Percentiles rank a stretch among this genome's conserved stretches.
These are phyloP conservation scores for Psammodynastes pulverulentus DNA, from an alignment of 2,113 vertebrate genomes.

Conservation along the genomic window DNA sequence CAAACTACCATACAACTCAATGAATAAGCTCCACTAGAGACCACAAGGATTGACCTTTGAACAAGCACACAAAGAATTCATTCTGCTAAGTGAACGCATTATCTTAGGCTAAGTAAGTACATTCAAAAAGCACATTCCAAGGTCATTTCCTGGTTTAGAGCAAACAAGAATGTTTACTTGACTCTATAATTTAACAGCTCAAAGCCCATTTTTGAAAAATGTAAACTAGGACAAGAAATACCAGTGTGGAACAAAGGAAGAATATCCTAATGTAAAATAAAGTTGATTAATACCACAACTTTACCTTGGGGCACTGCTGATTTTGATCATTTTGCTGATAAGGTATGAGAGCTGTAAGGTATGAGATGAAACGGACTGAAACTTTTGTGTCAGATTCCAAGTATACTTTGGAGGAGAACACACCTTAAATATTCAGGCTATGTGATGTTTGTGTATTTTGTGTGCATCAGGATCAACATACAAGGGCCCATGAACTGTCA, in stretches of 20 bases:
- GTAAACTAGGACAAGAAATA: not conserved
- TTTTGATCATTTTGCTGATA: not conserved
- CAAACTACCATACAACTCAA: too few species aligned
- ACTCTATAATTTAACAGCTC: conserved; percentile 9
- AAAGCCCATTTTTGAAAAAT: conserved; percentile 11
- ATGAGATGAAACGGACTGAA: not conserved
- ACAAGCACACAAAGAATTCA: not conserved
- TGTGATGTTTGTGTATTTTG: not conserved
- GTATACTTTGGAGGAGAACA: not conserved
- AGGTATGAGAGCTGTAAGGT: not conserved
- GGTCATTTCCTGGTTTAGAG: not conserved
- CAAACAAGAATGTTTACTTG: conserved; percentile 37
- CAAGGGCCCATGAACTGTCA: not conserved
- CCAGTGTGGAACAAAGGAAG: not conserved
- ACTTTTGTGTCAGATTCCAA: not conserved
- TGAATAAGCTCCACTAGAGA: not conserved
- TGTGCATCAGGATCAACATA: not conserved
- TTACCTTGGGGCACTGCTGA: not conserved
- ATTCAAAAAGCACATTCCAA: conserved; percentile 19
- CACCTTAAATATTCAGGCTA: not conserved
- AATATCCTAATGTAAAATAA: not conserved
- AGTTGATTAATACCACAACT: not conserved
- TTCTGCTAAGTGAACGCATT: not conserved
- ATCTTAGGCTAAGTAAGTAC: not conserved
- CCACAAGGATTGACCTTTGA: not conserved